A percentile compares a stretch with the other conserved stretches of the same genome.
Conservation (phyloP, 2,113 vertebrate species). For the Peromyscus californicus region DNA sequence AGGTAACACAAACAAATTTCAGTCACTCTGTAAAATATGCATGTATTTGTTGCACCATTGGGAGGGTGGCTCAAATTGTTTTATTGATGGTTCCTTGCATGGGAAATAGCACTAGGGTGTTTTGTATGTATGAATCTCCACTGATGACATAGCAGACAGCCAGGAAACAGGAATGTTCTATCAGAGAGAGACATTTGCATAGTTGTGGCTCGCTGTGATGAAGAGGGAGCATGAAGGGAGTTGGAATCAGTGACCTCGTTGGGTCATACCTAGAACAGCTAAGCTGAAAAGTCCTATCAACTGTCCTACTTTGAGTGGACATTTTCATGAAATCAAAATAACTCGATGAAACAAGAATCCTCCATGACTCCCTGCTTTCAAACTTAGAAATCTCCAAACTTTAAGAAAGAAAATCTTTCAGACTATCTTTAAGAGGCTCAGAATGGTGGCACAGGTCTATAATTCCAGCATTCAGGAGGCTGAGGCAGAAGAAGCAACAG, state of each 20-base stretch:
- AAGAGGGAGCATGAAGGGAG: not conserved
- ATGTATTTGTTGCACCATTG: not conserved
- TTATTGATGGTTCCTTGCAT: not conserved
- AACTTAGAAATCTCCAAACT: conserved; percentile 1
- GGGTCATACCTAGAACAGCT: not conserved
- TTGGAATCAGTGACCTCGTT: not conserved
- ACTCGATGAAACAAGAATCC: not conserved
- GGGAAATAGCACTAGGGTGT: not conserved
- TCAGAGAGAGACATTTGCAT: not conserved
- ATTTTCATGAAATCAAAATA: conserved; percentile 23
- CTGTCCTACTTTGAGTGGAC: not conserved
- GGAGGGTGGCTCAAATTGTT: not conserved
- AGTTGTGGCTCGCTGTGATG: not conserved
- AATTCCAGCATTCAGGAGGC: not conserved
- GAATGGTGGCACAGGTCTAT: not conserved
- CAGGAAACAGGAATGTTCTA: not conserved
- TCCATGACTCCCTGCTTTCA: conserved; percentile 5
- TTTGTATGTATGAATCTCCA: not conserved
- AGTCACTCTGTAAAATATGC: not conserved
- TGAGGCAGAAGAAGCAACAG: not conserved
- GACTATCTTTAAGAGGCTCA: not conserved
- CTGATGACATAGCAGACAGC: not conserved
- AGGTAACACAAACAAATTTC: conserved; percentile 32
- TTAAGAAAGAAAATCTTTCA: conserved; percentile 24
- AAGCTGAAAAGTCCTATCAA: not conserved